phyloP scores from a whole-genome alignment of 2,113 vertebrate genomes.

The Brachyistius frenatus region DNA sequence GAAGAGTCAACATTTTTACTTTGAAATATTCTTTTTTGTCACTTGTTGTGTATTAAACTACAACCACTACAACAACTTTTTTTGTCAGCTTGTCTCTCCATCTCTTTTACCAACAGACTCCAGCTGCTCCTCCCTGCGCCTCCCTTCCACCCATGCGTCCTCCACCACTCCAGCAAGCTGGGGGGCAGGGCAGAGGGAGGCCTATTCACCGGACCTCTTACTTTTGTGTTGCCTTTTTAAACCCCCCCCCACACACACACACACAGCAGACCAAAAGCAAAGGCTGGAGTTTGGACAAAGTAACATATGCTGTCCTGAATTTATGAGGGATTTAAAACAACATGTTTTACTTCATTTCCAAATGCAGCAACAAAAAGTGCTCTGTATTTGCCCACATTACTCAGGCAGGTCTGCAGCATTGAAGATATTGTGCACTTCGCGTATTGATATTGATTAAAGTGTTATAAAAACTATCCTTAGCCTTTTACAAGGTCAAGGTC shows the following conservation, averaged over 20 bases:
- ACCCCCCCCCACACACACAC: constrained; percentile 7
- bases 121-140: constrained; percentile 32
- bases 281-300: constrained; percentile 3
- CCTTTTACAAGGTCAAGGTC: constrained; percentile 19
- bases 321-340: background rate
- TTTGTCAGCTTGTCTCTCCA: background rate
- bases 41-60: too few species aligned
- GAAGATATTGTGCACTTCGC: too few species aligned
- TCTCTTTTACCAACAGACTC: background rate
- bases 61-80: too few species aligned
- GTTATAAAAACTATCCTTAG: constrained; percentile 11
- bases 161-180: constrained; percentile 20
- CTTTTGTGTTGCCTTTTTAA: constrained; percentile 44
- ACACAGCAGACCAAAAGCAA: background rate
- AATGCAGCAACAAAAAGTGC: too few species aligned
- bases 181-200: constrained; percentile 25
- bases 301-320: constrained; percentile 3
- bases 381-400: too few species aligned
- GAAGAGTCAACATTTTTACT: background rate
- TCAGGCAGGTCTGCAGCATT: too few species aligned
- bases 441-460: constrained; percentile 4
- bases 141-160: constrained; percentile 7
- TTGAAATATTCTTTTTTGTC: background rate
- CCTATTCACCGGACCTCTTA: constrained; percentile 44
- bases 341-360: too few species aligned